These are phyloP conservation scores for Ochotona curzoniae DNA, from an alignment of 2,113 vertebrate genomes.

Conservation along the genomic window DNA sequence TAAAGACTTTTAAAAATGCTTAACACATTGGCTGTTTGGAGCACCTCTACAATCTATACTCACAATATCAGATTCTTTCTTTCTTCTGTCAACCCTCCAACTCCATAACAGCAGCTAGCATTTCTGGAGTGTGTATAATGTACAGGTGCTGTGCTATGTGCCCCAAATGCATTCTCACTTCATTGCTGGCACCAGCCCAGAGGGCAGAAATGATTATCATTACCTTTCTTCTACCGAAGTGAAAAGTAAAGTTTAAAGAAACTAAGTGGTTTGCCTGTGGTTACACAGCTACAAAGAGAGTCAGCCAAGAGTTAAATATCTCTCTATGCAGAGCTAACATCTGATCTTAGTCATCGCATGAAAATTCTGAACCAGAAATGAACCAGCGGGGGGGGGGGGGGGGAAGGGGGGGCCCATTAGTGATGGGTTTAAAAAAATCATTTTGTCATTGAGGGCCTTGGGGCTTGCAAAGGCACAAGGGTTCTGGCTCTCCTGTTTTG, in stretches of 20 bases:
- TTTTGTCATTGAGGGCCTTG: not conserved
- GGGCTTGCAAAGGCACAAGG: not conserved
- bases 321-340: not conserved
- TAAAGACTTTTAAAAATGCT: not conserved
- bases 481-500: not conserved
- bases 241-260: slow-evolving; percentile 32
- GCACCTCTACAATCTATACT: slow-evolving; percentile 17
- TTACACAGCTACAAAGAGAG: not conserved
- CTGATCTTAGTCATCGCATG: slow-evolving; percentile 13
- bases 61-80: not conserved
- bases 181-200: not conserved
- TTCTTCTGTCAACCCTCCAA: not conserved
- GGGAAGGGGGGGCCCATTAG: too few relatives aligned
- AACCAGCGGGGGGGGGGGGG: slow-evolving; percentile 29
- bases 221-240: slow-evolving; percentile 39
- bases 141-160: not conserved
- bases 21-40: not conserved
- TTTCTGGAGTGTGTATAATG: not conserved
- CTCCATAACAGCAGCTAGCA: not conserved
- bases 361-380: slow-evolving; percentile 50
- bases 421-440: not conserved
- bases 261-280: slow-evolving; percentile 14
- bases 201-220: not conserved
- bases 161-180: not conserved
- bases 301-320: not conserved